Evolutionary conservation across 1,140 invertebrate species (phyloP).

Genomic region (Antheraea pernyi): DNA sequence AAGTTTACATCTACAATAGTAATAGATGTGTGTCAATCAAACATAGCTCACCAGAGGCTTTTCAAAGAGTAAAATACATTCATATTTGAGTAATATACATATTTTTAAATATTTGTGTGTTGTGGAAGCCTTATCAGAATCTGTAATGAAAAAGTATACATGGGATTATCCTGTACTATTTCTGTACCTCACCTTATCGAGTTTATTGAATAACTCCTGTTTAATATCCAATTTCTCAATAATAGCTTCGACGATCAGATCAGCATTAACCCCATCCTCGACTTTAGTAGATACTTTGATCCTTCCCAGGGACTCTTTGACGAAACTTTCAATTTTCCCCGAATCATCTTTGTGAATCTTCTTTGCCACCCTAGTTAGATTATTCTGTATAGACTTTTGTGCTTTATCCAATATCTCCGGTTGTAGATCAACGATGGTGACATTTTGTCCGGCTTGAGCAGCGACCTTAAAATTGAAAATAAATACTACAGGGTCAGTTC

Average conservation of each 20-base stretch:
- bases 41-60: no score
- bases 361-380: conserved; percentile 86
- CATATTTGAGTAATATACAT: no score
- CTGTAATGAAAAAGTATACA: no score
- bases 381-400: conserved; percentile 83
- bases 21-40: no score
- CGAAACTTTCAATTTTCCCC: conserved; percentile 81
- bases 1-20: no score
- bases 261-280: conserved; percentile 73
- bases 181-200: conserved; percentile 74
- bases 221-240: conserved; percentile 91
- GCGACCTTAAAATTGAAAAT: conserved; percentile 81
- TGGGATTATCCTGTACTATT: no score
- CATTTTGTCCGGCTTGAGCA: conserved; percentile 88
- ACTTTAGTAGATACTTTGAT: conserved; percentile 78
- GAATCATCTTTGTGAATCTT: conserved; percentile 86
- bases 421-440: conserved; percentile 87
- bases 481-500: no score
- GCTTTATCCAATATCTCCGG: conserved; percentile 86
- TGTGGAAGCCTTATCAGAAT: no score
- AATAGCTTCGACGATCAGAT: conserved; percentile 92
- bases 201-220: conserved; percentile 85
- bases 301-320: conserved; percentile 80
- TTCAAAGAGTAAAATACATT: no score
- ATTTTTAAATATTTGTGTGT: no score